These are phyloP conservation scores for Setipinna tenuifilis DNA, from an alignment of 2,797 vertebrate genomes.

Conservation along the genomic window DNA sequence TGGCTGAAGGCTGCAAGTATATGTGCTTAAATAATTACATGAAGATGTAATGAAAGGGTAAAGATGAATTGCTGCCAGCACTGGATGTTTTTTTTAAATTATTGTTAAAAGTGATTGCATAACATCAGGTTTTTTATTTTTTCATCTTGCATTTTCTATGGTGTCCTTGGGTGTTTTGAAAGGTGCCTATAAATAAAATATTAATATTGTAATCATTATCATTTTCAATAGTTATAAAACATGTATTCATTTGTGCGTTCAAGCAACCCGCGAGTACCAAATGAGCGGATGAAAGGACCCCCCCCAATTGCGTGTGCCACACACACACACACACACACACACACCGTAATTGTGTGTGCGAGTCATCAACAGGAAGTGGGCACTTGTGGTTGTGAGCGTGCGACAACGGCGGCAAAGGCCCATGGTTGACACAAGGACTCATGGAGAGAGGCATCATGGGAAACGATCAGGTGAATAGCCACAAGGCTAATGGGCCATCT, in stretches of 20 bases:
- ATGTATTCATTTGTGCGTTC: constrained; percentile 32
- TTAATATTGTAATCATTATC: no score
- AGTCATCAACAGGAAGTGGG: constrained; percentile 51
- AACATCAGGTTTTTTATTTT: no score
- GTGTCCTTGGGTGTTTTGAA: no score
- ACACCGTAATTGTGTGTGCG: constrained; percentile 67
- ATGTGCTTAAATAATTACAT: neutral
- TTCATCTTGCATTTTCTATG: no score
- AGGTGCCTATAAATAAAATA: no score
- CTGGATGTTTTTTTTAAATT: neutral
- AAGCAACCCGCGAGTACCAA: neutral
- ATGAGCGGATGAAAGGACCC: constrained; percentile 45
- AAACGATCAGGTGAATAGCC: constrained; percentile 68
- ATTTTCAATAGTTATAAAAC: neutral
- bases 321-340: no score
- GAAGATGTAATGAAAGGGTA: no score
- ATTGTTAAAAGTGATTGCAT: neutral
- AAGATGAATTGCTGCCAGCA: neutral
- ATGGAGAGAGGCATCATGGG: constrained; percentile 61
- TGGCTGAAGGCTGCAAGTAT: neutral
- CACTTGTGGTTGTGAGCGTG: constrained; percentile 53
- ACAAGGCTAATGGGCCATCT: constrained; percentile 73
- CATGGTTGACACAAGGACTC: constrained; percentile 60
- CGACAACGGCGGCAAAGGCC: constrained; percentile 68
- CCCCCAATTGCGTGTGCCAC: no score